Evolutionary conservation across 2,797 vertebrate genomes (phyloP).

Genomic region (Pseudomugil gertrudae): DNA sequence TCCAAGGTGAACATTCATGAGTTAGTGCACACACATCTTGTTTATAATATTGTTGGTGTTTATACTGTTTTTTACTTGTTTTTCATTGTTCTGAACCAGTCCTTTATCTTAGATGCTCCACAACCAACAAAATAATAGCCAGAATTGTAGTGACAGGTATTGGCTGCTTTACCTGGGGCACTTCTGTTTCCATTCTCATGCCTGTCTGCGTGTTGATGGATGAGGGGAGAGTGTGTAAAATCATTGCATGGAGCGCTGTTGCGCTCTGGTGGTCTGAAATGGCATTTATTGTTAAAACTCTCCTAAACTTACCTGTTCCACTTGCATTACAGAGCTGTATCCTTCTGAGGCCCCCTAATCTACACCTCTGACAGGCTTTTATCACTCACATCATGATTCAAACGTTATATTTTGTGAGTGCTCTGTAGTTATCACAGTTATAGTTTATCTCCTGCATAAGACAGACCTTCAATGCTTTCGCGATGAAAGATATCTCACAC

Average conservation of each 20-base stretch:
- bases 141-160: slow-evolving; percentile 34
- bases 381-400: slow-evolving; percentile 15
- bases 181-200: slow-evolving; percentile 3
- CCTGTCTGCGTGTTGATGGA: slow-evolving; percentile 7
- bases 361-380: slow-evolving; percentile 2
- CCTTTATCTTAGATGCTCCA: not conserved
- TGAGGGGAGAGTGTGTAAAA: not conserved
- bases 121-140: slow-evolving; percentile 11
- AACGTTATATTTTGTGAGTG: slow-evolving; percentile 19
- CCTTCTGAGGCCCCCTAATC: not conserved
- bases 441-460: slow-evolving; percentile 21
- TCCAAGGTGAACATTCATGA: slow-evolving; percentile 6
- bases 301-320: not conserved
- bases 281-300: slow-evolving; percentile 25
- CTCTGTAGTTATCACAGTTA: not conserved
- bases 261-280: slow-evolving; percentile 66
- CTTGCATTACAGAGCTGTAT: not conserved
- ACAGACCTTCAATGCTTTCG: slow-evolving; percentile 42
- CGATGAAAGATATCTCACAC: slow-evolving; percentile 21
- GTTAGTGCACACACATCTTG: not conserved
- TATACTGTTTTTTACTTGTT: not conserved
- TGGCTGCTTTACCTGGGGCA: slow-evolving; percentile 32
- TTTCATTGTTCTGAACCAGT: not conserved
- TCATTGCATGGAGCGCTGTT: slow-evolving; percentile 39
- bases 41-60: not conserved